Base-by-base conservation (phyloP, 2,888 invertebrate species). In the Plemyria rubiginata region DNA sequence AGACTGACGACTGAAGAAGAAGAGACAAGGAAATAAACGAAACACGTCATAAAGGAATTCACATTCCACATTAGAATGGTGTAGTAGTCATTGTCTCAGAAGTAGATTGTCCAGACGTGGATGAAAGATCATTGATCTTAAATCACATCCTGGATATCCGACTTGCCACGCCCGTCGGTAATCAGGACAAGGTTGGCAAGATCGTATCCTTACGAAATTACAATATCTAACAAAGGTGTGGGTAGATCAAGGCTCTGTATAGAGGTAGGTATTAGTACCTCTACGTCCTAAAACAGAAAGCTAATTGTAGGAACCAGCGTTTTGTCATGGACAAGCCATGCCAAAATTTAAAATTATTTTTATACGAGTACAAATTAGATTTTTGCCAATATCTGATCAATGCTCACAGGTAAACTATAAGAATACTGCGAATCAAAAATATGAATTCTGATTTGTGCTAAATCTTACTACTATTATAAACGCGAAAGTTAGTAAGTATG, bases 141-240 rank as follows among this genome's bases (percentile, higher is more conserved):
- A 22, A 45, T 54, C 53, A 54, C 29, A 46, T 22, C 12, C 16
- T n/a, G n/a, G 11, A 29, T 43, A 13, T 7, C 22, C 46, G 32
- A 45, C 54, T 28, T 45, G 54, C 32, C 45, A 46, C 45, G 45
- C 45, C 54, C 36, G 11, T 4, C 13, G 43, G n/a, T 5, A 43
- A 15, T 43, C 12, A 13, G 53, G 13, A 29, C 53, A 41, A 53
- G 53, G 53, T 53, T 53, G 13, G 8, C 51, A 13, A 45, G 40
- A 53, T 41, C 28, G n/a, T 41, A 41, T 41, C 53, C 13, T 53
- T 41, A 22, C 41, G 28, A 41, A n/a, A 53, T 41, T 28, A 53
- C 28, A 41, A 52, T 40, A 28, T 41, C 41, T 41, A 16, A 54
- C 45, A 2, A 16, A 45, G 8, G 45, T 45, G 16, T 16, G 15